Base-by-base conservation (phyloP, 2,888 invertebrate species). In the Horisme vitalbata region DNA sequence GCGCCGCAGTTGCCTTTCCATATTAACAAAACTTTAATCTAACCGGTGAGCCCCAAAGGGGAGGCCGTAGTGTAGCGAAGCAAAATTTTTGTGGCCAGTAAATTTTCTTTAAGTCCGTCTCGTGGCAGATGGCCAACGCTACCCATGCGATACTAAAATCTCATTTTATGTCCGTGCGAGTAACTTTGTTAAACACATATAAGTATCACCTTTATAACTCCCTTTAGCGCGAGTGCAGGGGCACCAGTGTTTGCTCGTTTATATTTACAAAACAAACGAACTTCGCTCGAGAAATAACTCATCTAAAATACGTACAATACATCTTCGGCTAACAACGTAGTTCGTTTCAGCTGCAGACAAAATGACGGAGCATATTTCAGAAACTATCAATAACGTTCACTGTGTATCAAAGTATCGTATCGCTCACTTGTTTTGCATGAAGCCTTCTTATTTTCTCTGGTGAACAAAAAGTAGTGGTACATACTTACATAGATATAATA, bases 21-120 rank as follows among this genome's bases (percentile, higher is more conserved):
- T 75, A 79, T 79, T 79, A 81, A 74, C 78, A 69, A 81, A 83
- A 83, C 78, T 81, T 81, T 79, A 79, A 81, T 80, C 67, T 74
- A 70, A 68, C 71, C 68, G 61, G 66, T 50, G 57, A 52, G 61
- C 65, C 74, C 74, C 76, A 37, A 46, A 49, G 66, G 75, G 67
- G 52, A 47, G 38, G 60, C 52, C 49, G 55, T 55, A 61, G 58
- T 65, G 60, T 63, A 64, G 65, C 59, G 57, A 65, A 57, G 62
- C 71, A 58, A 75, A 61, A 73, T 79, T 81, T 82, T 84, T 84
- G 79, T 75, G 67, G 71, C 68, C 71, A 70, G 73, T 83, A 83
- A 81, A 85, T 83, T 82, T 80, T 75, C 76, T 78, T 75, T 79
- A 79, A 79, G 72, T 72, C 75, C 60, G 64, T 66, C 71, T 65